phyloP scores from a whole-genome alignment of 2,113 vertebrate species.

The Takifugu flavidus region DNA sequence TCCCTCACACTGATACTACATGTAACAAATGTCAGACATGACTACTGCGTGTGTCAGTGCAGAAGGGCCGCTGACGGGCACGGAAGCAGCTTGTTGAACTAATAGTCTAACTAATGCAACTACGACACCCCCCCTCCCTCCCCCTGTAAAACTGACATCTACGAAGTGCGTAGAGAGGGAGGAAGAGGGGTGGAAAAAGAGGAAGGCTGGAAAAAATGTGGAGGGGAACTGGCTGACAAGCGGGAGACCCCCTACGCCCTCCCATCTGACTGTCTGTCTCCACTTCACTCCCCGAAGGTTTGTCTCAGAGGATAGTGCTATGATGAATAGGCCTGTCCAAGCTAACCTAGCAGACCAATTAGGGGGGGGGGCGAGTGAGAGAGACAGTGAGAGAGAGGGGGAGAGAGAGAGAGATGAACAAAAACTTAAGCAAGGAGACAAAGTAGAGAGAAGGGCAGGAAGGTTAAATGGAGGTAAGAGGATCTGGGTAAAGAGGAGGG shows the following conservation, averaged over 20 bases:
- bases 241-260: constrained; percentile 71
- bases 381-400: constrained; percentile 34
- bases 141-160: constrained; percentile 64
- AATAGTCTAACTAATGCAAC: constrained; percentile 97
- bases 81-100: constrained; percentile 97
- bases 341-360: constrained; percentile 99
- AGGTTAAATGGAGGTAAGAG: constrained; percentile 43
- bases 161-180: constrained; percentile 36
- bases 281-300: constrained; percentile 85
- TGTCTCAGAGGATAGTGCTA: constrained; percentile 92
- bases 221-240: constrained; percentile 73
- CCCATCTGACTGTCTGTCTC: constrained; percentile 82
- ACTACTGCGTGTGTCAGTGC: constrained; percentile 39
- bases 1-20: constrained; percentile 44
- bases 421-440: constrained; percentile 31
- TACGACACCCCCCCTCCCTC: constrained; percentile 71
- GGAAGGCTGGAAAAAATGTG: constrained; percentile 26
- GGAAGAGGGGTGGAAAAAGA: constrained; percentile 27
- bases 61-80: constrained; percentile 88
- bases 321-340: constrained; percentile 99
- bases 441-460: constrained; percentile 33
- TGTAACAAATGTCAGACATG: constrained; percentile 58
- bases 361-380: constrained; percentile 80
- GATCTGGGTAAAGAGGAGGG: constrained; percentile 44
- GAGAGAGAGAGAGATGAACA: constrained; percentile 31